Base-by-base conservation (phyloP, 2,888 invertebrate species). In the Eupithecia subfuscata region DNA sequence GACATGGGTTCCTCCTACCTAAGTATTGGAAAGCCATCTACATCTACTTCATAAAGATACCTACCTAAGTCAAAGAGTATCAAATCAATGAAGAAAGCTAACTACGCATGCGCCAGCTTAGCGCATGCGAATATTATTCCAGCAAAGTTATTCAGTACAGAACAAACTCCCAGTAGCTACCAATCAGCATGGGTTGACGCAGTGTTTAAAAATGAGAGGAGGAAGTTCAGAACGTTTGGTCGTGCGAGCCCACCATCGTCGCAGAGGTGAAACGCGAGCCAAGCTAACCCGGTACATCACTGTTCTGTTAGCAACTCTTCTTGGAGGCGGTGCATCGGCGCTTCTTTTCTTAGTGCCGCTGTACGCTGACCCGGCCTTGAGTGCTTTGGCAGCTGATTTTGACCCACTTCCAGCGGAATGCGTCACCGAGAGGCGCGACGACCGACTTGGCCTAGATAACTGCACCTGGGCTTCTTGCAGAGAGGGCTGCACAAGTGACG, bases 391-490 rank as follows among this genome's bases (percentile, higher is more conserved):
- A 34, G 97, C 97, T 73, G 97, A 97, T 90, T 97, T 97, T 90
- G 96, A 96, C 79, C 96, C 97, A 16, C 94, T 96, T 79, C 97
- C 97, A 56, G 97, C 97, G 14, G 96, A 96, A 76, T 97, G 97
- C 90, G 95, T 97, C 43, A 97, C 97, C 0, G 96, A 96, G 52
- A 92, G 96, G 60, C 95, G 96, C 14, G 97, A 97, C 85, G 97
- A 97, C 80, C 94, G 97, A 76, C 95, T 96, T 74, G 97, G 97
- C 16, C 91, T 97, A 72, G 96, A 97, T 87, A 97, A 97, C 91
- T 97, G 97, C 90, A 96, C 97, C 7, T 97, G 97, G 97, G 97
- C 97, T 79, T 97, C 97, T 0, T 97, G 97, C 85, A 93, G 97
- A 73, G 97, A 97, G 89, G 97, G 97, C 6, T 97, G 97, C 89